Percentiles rank a stretch among this genome's conserved stretches.
Conservation (phyloP, 1,140 invertebrate species). For the Lanistes nyassanus region DNA sequence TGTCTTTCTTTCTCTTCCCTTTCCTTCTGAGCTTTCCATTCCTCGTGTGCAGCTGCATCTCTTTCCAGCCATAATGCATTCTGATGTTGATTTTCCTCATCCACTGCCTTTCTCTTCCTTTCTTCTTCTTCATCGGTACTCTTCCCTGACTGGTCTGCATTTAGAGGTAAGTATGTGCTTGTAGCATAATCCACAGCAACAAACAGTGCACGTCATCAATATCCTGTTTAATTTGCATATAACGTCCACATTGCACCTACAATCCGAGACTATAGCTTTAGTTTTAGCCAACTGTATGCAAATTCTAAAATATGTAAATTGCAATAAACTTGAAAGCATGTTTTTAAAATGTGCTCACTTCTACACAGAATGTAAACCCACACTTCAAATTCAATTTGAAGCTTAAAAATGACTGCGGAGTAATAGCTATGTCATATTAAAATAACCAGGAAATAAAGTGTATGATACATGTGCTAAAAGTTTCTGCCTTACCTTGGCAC, state of each 20-base stretch:
- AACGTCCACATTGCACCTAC: neutral
- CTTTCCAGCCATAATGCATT: conserved; percentile 49
- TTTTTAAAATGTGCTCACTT: too few species aligned
- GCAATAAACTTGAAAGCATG: too few species aligned
- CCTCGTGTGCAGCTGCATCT: conserved; percentile 43
- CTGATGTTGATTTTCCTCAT: conserved; percentile 41
- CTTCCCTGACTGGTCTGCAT: neutral
- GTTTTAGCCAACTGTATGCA: neutral
- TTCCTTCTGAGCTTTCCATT: conserved; percentile 45
- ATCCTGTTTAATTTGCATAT: neutral
- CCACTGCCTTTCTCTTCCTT: conserved; percentile 27
- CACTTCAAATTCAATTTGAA: too few species aligned
- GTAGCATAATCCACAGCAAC: neutral
- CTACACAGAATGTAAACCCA: too few species aligned
- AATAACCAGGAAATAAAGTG: too few species aligned
- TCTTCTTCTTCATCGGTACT: conserved; percentile 26
- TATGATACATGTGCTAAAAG: too few species aligned
- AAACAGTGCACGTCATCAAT: neutral
- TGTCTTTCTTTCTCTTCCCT: conserved; percentile 45
- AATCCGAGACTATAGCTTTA: neutral
- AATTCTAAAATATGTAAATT: too few species aligned
- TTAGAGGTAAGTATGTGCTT: neutral
- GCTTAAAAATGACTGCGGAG: too few species aligned
- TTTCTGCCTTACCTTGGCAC: neutral
- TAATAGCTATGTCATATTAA: too few species aligned